phyloP scores from a whole-genome alignment of 2,888 invertebrate genomes.

The Pterostichus niger region DNA sequence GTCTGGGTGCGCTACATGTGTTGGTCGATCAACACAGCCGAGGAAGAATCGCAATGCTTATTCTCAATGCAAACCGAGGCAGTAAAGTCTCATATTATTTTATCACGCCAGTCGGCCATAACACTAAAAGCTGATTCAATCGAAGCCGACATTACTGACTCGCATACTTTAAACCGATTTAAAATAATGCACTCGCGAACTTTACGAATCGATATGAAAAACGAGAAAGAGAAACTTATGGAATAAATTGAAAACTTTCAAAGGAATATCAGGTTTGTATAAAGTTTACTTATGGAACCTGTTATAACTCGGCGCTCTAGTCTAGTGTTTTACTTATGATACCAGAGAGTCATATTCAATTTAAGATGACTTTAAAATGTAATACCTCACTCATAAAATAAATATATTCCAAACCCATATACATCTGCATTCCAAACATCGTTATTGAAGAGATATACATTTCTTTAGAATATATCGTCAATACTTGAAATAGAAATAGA shows the following conservation, averaged over 20 bases:
- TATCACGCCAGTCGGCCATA: constrained; percentile 54
- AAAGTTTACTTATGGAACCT: constrained; percentile 48
- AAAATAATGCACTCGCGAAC: constrained; percentile 61
- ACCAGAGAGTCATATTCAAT: constrained; percentile 23
- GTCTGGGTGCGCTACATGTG: not conserved
- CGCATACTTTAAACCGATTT: constrained; percentile 54
- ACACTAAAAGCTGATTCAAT: constrained; percentile 59
- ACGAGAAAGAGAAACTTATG: constrained; percentile 39
- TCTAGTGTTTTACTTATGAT: constrained; percentile 42
- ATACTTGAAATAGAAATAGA: too few relatives aligned
- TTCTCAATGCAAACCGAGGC: constrained; percentile 18
- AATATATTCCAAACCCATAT: not conserved
- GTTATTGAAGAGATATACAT: not conserved
- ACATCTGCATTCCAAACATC: constrained; percentile 22
- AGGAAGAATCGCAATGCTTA: constrained; percentile 23
- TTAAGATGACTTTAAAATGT: constrained; percentile 15
- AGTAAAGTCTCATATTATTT: constrained; percentile 55
- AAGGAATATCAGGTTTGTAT: constrained; percentile 54
- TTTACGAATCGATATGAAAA: constrained; percentile 52
- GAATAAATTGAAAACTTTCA: constrained; percentile 59
- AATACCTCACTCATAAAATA: not conserved
- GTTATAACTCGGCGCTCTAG: constrained; percentile 22
- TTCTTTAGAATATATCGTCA: too few relatives aligned
- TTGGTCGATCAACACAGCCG: constrained; percentile 27
- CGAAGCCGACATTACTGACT: constrained; percentile 54